Evolutionary conservation across 2,797 vertebrate genomes (phyloP), one percentile per base, ranked within the genome.

Genomic region (Nannoperca australis): DNA sequence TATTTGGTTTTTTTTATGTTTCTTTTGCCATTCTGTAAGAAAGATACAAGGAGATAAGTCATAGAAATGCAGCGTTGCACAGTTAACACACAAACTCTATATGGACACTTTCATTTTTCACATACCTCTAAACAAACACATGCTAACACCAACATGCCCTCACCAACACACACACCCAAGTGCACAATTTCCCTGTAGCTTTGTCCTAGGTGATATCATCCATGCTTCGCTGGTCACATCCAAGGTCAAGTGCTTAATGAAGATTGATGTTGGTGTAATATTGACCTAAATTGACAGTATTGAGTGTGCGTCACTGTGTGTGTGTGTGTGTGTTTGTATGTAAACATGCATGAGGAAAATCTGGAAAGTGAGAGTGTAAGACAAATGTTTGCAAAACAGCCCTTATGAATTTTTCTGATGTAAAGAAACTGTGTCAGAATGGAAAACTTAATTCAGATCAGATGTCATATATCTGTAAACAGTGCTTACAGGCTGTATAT

Each of bases 191-290:
- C 49, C 64, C 73, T 71, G 40, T 14, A 30, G 78, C 68, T 67
- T 53, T 61, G 53, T 40, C 62, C 59, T 44, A 70, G 83, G 78
- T 73, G 63, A 58, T 76, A 81, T 71, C 72, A 70, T 67, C 56
- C 78, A 76, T 59, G 75, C 75, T 83, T 85, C 5, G 6, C 30
- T 47, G 7, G 71, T 79, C 81, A 73, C 61, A 67, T 84, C 49
- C 86, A 90, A 91, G 88, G 91, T 93, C 85, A 91, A 79, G 51
- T 15, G 47, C 40, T 63, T 91, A 87, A 89, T 91, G 87, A 92
- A 90, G 87, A 93, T 86, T 87, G 90, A 94, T 91, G 78, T 40
- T 11, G 68, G 69, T 71, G 71, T 76, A 65, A 88, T 81, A 77
- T 47, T 59, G 66, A 66, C 62, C 65, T 22, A 79, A 79, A 76